Evolutionary conservation across 2,113 vertebrate genomes (phyloP).

Genomic region (rat (Rattus norvegicus)): DNA sequence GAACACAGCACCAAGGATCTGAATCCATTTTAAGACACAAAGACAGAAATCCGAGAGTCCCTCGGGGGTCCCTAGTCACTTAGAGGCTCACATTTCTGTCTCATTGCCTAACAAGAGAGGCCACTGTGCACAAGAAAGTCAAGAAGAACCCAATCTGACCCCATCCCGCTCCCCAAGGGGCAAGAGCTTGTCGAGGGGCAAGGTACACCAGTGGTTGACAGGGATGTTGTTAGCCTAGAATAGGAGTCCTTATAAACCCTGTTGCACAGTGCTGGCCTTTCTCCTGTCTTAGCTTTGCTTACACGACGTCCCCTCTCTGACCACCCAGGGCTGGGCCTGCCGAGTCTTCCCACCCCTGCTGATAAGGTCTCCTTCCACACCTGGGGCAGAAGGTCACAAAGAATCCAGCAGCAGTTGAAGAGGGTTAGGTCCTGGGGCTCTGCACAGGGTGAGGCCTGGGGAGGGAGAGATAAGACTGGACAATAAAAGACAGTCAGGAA

Average conservation of each 20-base stretch:
- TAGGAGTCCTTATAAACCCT: not conserved
- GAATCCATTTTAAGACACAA: not conserved
- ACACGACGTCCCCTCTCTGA: not conserved
- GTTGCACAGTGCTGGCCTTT: not conserved
- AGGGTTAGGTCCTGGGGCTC: constrained; percentile 60
- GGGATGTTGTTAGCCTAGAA: accelerated
- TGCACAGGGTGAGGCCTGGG: constrained; percentile 58
- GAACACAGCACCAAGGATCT: not conserved
- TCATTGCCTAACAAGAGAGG: not conserved
- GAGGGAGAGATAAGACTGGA: constrained; percentile 79
- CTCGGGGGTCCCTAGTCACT: not conserved
- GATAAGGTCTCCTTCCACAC: constrained; percentile 64
- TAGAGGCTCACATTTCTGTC: accelerated
- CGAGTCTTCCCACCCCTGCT: constrained; percentile 64
- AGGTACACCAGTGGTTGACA: accelerated
- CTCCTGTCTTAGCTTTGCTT: not conserved
- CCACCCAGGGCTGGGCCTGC: constrained; percentile 51
- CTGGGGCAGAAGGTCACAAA: constrained; percentile 76
- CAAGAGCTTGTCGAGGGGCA: not conserved
- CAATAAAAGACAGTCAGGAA: constrained; percentile 68
- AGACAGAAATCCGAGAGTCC: not conserved
- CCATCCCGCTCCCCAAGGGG: accelerated
- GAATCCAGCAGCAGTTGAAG: constrained; percentile 45
- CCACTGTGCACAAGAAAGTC: not conserved
- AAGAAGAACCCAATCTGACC: not conserved